Base-by-base conservation (phyloP, 2,888 invertebrate species). In the Smittia aterrima region DNA sequence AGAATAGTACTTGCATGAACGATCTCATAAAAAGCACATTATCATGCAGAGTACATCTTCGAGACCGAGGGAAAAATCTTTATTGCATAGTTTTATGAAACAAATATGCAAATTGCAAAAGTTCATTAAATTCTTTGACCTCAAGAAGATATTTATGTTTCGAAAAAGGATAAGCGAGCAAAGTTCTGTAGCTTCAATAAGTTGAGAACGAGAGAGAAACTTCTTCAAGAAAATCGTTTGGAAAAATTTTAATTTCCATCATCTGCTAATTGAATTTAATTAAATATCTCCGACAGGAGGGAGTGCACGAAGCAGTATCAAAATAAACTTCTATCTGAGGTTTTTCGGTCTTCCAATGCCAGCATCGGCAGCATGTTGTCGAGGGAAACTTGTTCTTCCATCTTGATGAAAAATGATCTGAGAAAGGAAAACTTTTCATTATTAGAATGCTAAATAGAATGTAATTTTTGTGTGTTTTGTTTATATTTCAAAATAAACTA, bases 21-120 rank as follows among this genome's bases (percentile, higher is more conserved):
- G 47, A 47, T 47, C 16, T 47, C 16, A n/a, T 47, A 16, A 47
- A 47, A 47, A n/a, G 47, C 47, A n/a, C 16, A 47, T 47, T 47
- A 47, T n/a, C 47, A 47, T 47, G 47, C 47, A 47, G 16, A n/a
- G n/a, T 6, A 16, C 11, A 47, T 47, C 16, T 47, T 47, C 16
- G 47, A 47, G 11, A 47, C 47, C n/a, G 16, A 16, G 3, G 47
- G 16, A 47, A 47, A 47, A 47, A n/a, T 16, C 16, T 47, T 68
- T 68, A 68, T 68, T 68, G 47, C 68, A 68, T 47, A 68, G 68
- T 41, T 68, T 47, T 68, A 68, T 68, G 47, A 68, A 68, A 16
- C 68, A 68, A 68, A 68, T 47, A 68, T 68, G 68, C 47, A 68
- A 68, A 68, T 68, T 68, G 68, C 68, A 68, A 13, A 68, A 68